These are phyloP conservation scores for Yasuhikotakia modesta DNA, from an alignment of 2,797 vertebrate species.

Conservation along the genomic window DNA sequence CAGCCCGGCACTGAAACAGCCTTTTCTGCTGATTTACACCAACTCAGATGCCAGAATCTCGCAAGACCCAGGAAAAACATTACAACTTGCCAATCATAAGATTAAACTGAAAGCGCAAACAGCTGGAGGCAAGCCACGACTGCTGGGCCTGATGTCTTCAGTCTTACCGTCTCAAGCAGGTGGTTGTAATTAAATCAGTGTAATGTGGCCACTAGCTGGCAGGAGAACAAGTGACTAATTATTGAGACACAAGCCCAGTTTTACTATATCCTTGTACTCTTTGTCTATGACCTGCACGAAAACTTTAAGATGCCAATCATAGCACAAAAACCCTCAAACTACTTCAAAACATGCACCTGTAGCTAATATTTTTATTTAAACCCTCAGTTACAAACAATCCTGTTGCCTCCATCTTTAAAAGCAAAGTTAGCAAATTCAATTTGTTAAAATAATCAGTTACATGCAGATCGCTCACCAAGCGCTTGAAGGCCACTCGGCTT, in stretches of 20 bases:
- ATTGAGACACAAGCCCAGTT: slow-evolving; percentile 63
- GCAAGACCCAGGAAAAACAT: slow-evolving; percentile 60
- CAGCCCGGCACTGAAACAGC: slow-evolving; percentile 53
- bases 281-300: slow-evolving; percentile 21
- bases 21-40: slow-evolving; percentile 62
- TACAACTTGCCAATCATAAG: slow-evolving; percentile 65
- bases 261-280: slow-evolving; percentile 55
- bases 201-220: slow-evolving; percentile 49
- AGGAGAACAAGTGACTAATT: slow-evolving; percentile 61
- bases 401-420: slow-evolving; percentile 36
- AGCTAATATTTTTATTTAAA: neutral
- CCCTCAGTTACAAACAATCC: neutral
- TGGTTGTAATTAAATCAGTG: slow-evolving; percentile 62
- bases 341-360: neutral
- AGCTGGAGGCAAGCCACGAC: slow-evolving; percentile 61
- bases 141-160: slow-evolving; percentile 47
- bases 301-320: slow-evolving; percentile 21
- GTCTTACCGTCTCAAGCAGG: slow-evolving; percentile 58
- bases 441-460: slow-evolving; percentile 66
- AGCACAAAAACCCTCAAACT: slow-evolving; percentile 7
- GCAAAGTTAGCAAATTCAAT: slow-evolving; percentile 56
- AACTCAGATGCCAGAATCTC: slow-evolving; percentile 54
- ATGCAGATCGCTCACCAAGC: slow-evolving; percentile 61
- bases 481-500: slow-evolving; percentile 51
- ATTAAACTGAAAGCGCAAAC: slow-evolving; percentile 47